phyloP scores from a whole-genome alignment of 2,888 invertebrate genomes.

The Pseudococcus viburni region DNA sequence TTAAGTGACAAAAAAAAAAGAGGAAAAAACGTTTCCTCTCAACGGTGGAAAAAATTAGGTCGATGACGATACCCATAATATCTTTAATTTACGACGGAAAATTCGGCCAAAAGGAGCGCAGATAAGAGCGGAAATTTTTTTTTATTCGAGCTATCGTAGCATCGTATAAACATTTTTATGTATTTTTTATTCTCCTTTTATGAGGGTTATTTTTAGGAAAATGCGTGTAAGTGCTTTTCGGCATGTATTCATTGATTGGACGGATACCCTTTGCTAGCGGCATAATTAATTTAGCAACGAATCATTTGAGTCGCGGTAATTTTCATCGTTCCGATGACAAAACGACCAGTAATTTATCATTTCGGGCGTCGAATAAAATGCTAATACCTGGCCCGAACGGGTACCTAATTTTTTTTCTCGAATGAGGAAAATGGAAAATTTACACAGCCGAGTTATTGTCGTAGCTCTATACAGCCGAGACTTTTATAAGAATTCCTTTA shows the following conservation, averaged over 20 bases:
- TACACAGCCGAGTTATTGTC: background rate
- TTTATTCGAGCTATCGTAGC: conserved; percentile 21
- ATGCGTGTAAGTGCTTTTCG: conserved; percentile 38
- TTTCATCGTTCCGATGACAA: background rate
- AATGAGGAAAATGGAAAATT: background rate
- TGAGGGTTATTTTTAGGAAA: conserved; percentile 31
- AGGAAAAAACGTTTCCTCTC: too few species aligned
- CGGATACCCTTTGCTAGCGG: background rate
- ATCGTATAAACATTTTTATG: conserved; percentile 30
- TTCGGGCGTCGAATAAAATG: conserved; percentile 5
- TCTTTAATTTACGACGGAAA: background rate
- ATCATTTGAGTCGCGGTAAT: conserved; percentile 12
- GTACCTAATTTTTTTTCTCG: background rate
- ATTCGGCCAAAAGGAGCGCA: background rate
- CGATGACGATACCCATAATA: too few species aligned
- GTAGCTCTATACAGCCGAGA: background rate
- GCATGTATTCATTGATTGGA: conserved; percentile 1
- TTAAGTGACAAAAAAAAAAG: too few species aligned
- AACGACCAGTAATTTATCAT: conserved; percentile 38
- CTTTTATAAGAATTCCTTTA: conserved; percentile 4
- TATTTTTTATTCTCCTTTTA: conserved; percentile 38
- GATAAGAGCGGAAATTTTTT: background rate
- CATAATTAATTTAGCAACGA: background rate
- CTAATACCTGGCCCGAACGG: background rate
- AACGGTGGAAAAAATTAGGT: too few species aligned